Evolutionary conservation across 1,140 invertebrate species (phyloP).

Genomic region (Drosophila lini): DNA sequence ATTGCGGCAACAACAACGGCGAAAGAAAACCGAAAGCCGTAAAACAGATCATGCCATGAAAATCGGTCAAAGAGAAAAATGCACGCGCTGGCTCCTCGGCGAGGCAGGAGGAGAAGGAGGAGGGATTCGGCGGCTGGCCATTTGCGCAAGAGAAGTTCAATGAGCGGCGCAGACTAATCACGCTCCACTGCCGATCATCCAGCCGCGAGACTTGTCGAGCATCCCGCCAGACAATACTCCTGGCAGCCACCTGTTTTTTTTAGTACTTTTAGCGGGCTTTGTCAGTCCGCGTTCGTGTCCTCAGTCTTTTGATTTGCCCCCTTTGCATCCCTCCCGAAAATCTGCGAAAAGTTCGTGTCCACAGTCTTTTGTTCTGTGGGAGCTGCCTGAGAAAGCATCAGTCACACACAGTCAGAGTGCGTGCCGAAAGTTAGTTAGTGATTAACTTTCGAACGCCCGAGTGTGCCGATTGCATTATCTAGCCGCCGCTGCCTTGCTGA

Average conservation of each 20-base stretch:
- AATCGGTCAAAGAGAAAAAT: conserved; percentile 82
- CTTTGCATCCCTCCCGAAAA: neutral
- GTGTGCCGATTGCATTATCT: conserved; percentile 41
- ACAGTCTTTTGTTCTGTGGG: conserved; percentile 48
- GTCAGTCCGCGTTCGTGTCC: conserved; percentile 10
- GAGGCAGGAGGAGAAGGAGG: neutral
- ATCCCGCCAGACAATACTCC: conserved; percentile 8
- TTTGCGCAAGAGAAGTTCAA: conserved; percentile 79
- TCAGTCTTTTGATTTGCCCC: conserved; percentile 5
- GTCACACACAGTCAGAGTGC: conserved; percentile 12
- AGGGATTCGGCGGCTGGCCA: conserved; percentile 23
- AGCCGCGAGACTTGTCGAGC: conserved; percentile 7
- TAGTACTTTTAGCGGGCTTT: conserved; percentile 25
- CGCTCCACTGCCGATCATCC: conserved; percentile 57
- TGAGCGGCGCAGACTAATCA: conserved; percentile 68
- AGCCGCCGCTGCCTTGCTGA: conserved; percentile 44
- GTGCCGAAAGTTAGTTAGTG: conserved; percentile 25
- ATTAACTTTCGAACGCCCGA: conserved; percentile 26
- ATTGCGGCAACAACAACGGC: conserved; percentile 53
- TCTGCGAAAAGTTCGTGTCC: neutral
- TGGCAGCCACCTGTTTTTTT: neutral
- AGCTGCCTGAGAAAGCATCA: neutral
- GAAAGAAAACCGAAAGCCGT: conserved; percentile 79
- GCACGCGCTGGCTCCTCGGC: conserved; percentile 58
- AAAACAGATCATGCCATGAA: conserved; percentile 81